Evolutionary conservation across 2,113 vertebrate genomes (phyloP).

Genomic region (Vulpes vulpes): DNA sequence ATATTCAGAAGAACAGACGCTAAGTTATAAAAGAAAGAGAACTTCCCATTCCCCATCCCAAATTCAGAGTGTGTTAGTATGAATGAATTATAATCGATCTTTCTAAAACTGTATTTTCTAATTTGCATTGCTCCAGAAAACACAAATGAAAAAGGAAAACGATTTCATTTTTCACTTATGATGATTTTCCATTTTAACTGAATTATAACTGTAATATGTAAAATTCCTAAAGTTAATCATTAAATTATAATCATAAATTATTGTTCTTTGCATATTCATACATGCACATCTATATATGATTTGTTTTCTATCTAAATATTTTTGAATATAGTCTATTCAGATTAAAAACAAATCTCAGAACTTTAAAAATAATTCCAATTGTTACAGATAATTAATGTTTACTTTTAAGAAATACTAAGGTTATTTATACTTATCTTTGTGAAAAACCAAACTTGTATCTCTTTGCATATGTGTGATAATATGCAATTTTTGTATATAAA

Average conservation of each 20-base stretch:
- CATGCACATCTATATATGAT: slow-evolving; percentile 54
- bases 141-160: slow-evolving; percentile 58
- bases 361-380: background rate
- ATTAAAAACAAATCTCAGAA: background rate
- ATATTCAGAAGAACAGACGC: background rate
- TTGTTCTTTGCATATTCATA: slow-evolving; percentile 66
- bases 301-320: background rate
- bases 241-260: slow-evolving; percentile 67
- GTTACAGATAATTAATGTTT: background rate
- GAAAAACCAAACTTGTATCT: background rate
- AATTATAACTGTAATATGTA: slow-evolving; percentile 64
- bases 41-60: background rate
- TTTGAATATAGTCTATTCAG: background rate
- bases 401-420: background rate
- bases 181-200: slow-evolving; percentile 70
- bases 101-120: background rate
- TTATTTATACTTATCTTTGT: background rate
- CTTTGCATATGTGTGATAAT: background rate
- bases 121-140: slow-evolving; percentile 68
- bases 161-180: slow-evolving; percentile 72
- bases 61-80: background rate
- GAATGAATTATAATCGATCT: background rate
- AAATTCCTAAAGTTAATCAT: slow-evolving; percentile 78
- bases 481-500: background rate
- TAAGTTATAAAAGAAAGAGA: background rate